Conservation (phyloP, 2,797 vertebrate genomes). For the Avahi laniger region DNA sequence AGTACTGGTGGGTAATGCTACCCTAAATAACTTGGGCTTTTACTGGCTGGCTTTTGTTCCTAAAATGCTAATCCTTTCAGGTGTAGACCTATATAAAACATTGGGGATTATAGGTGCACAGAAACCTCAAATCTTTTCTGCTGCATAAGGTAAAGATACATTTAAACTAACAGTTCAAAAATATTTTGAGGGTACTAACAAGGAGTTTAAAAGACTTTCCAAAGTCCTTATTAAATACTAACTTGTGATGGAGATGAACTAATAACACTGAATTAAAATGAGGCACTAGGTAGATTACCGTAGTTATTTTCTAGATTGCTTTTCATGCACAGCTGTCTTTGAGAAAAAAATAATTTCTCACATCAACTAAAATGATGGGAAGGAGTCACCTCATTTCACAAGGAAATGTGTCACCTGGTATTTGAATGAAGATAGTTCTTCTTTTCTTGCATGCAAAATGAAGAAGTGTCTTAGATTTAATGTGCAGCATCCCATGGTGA, state of each 20-base stretch:
- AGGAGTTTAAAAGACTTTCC: not conserved
- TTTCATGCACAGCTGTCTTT: not conserved
- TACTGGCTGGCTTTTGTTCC: conserved; percentile 75
- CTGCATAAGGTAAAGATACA: conserved; percentile 59
- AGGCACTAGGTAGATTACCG: not conserved
- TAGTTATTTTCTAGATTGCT: not conserved
- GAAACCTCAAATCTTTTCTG: conserved; percentile 25
- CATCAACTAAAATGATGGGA: not conserved
- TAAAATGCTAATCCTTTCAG: conserved; percentile 64
- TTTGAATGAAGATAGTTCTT: not conserved
- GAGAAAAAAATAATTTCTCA: not conserved
- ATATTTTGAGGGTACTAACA: conserved; percentile 22
- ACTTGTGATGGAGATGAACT: not conserved
- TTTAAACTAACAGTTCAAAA: conserved; percentile 39
- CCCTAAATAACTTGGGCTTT: conserved; percentile 74
- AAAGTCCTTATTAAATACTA: not conserved
- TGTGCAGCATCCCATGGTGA: not conserved
- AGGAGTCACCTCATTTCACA: not conserved
- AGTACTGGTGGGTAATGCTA: conserved; percentile 66
- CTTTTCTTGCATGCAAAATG: not conserved
- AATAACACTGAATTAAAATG: not conserved
- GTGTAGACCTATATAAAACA: conserved; percentile 69
- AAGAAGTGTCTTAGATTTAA: not conserved
- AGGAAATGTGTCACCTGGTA: not conserved
- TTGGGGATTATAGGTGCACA: not conserved